These are phyloP conservation scores for Pseudobourletiella spinata DNA, from an alignment of 1,140 invertebrate genomes.

Conservation along the genomic window DNA sequence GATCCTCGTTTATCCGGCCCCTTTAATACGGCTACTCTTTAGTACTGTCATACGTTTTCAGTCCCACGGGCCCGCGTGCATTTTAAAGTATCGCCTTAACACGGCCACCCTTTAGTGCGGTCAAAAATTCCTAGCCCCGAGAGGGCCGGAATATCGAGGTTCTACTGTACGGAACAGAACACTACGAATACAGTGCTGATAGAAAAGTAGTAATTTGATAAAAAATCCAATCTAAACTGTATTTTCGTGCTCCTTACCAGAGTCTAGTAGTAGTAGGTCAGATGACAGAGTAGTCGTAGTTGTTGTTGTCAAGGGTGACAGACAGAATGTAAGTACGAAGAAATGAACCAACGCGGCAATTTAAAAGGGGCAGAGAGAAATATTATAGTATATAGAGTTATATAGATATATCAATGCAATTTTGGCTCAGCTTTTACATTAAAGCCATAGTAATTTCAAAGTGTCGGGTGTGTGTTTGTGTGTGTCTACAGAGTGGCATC, in stretches of 20 bases:
- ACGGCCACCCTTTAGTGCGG: no score
- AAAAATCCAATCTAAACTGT: not conserved
- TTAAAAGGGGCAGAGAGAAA: slow-evolving; percentile 20
- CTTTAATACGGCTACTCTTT: no score
- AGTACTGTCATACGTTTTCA: no score
- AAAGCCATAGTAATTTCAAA: not conserved
- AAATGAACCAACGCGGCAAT: slow-evolving; percentile 25
- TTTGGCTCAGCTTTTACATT: not conserved
- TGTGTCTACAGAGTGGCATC: no score
- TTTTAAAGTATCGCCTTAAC: no score
- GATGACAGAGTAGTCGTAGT: slow-evolving; percentile 8
- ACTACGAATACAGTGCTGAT: not conserved
- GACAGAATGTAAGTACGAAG: slow-evolving; percentile 6
- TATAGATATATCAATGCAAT: not conserved
- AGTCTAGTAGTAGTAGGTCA: slow-evolving; percentile 11
- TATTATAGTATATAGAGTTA: slow-evolving; percentile 6
- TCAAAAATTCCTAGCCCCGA: no score
- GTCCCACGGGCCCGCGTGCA: no score
- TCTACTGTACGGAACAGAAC: no score
- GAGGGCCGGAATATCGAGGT: no score
- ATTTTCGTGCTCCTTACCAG: slow-evolving; percentile 13
- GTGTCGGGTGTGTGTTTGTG: no score
- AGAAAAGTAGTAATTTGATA: no score
- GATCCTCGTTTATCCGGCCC: no score
- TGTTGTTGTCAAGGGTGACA: slow-evolving; percentile 10